A percentile compares a stretch with the other conserved stretches of the same genome.
phyloP scores from a whole-genome alignment of 2,113 vertebrate species.

The Mesitornis unicolor region DNA sequence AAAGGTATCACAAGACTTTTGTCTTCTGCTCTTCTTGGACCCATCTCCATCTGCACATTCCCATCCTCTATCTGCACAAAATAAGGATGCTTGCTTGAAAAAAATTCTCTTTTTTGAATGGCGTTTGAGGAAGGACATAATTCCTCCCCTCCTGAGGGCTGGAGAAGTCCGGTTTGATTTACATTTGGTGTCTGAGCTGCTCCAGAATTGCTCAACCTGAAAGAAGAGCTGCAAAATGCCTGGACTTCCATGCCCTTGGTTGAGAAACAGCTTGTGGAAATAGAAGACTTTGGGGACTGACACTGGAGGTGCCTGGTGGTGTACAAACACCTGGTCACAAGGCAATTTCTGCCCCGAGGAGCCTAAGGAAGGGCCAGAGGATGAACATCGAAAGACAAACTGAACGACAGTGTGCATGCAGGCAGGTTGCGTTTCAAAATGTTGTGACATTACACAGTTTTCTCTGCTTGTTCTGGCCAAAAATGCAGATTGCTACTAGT shows the following conservation, averaged over 20 bases:
- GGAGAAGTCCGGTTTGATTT: background rate
- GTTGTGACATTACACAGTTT: background rate
- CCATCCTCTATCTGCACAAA: background rate
- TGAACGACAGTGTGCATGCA: accelerated
- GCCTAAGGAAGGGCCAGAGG: background rate
- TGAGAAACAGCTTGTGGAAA: background rate
- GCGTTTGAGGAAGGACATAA: background rate
- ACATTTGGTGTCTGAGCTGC: background rate
- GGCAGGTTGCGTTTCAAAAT: background rate
- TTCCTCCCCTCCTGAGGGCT: background rate
- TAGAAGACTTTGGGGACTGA: background rate
- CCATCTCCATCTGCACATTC: no score
- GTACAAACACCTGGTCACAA: background rate
- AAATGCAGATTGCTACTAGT: background rate
- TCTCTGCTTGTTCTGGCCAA: background rate
- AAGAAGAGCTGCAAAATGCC: background rate
- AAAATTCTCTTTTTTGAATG: background rate
- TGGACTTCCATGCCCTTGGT: background rate
- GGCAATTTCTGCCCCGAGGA: background rate
- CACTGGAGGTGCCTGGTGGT: background rate
- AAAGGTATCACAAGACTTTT: background rate
- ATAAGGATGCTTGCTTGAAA: background rate
- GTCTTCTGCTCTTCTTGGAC: background rate
- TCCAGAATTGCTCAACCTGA: background rate
- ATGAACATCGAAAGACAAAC: background rate